A percentile compares a stretch with the other conserved stretches of the same genome.
These are phyloP conservation scores for Latheticus oryzae DNA, from an alignment of 2,888 invertebrate species.

Conservation along the genomic window DNA sequence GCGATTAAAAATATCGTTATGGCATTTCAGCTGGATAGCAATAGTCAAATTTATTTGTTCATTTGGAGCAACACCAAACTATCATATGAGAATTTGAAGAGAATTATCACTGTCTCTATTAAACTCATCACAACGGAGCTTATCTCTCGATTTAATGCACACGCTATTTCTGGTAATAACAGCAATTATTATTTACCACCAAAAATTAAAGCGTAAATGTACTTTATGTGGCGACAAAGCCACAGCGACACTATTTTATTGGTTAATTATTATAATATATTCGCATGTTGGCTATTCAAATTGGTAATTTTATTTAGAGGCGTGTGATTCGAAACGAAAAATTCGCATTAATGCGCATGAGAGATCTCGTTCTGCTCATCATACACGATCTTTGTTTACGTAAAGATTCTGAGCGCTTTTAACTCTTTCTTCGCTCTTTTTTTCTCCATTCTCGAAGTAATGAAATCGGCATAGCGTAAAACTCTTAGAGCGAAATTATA, in stretches of 20 bases:
- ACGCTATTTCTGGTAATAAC: slow-evolving; percentile 47
- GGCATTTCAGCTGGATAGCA: slow-evolving; percentile 22
- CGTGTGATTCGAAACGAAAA: slow-evolving; percentile 13
- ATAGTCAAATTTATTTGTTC: slow-evolving; percentile 46
- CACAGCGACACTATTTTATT: slow-evolving; percentile 34
- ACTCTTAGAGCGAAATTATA: slow-evolving; percentile 54
- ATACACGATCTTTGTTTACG: slow-evolving; percentile 34
- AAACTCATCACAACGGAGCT: slow-evolving; percentile 46
- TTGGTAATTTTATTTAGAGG: slow-evolving; percentile 19
- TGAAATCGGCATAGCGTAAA: slow-evolving; percentile 55
- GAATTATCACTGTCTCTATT: slow-evolving; percentile 49
- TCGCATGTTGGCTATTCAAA: slow-evolving; percentile 9
- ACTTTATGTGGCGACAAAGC: slow-evolving; percentile 32
- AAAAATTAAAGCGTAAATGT: slow-evolving; percentile 40
- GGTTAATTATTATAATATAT: slow-evolving; percentile 35
- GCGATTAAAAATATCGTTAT: slow-evolving; percentile 36
- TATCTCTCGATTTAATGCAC: slow-evolving; percentile 49
- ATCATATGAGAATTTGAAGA: slow-evolving; percentile 41
- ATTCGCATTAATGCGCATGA: slow-evolving; percentile 22
- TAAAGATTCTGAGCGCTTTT: slow-evolving; percentile 31
- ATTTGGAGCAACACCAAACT: slow-evolving; percentile 47
- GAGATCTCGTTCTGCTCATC: slow-evolving; percentile 20
- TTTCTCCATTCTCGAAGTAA: slow-evolving; percentile 46
- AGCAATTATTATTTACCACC: slow-evolving; percentile 48
- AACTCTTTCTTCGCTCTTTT: slow-evolving; percentile 41